A percentile compares a stretch with the other conserved stretches of the same genome.
phyloP scores from a whole-genome alignment of 2,113 vertebrate genomes.

The Hassar affinis region DNA sequence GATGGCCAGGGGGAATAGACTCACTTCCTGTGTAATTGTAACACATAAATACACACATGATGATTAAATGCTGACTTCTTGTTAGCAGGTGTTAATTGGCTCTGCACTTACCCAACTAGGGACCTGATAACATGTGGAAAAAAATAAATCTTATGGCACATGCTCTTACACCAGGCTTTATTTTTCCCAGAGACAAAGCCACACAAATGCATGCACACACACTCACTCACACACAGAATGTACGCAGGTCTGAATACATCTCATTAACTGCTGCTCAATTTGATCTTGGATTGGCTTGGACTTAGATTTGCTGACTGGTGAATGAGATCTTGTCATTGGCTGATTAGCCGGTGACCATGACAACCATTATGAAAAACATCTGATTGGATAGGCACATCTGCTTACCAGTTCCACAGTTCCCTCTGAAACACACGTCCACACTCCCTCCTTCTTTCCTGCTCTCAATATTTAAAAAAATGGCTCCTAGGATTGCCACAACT shows the following conservation, averaged over 20 bases:
- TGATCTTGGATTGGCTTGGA: constrained; percentile 29
- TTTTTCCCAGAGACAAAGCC: neutral
- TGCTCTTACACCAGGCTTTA: constrained; percentile 26
- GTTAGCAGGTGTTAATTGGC: constrained; percentile 64
- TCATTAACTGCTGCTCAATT: constrained; percentile 33
- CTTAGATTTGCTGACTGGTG: constrained; percentile 20
- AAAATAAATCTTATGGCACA: constrained; percentile 29
- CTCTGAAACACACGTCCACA: constrained; percentile 26
- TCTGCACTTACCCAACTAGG: constrained; percentile 50
- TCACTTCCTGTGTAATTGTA: constrained; percentile 52
- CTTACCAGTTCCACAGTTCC: constrained; percentile 47
- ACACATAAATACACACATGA: constrained; percentile 44
- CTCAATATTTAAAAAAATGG: constrained; percentile 11
- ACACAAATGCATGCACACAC: constrained; percentile 2
- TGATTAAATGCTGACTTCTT: constrained; percentile 50
- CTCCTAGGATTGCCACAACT: neutral
- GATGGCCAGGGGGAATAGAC: constrained; percentile 47
- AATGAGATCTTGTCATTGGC: constrained; percentile 37
- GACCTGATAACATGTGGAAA: constrained; percentile 52
- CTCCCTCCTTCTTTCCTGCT: neutral
- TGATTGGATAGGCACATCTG: constrained; percentile 54
- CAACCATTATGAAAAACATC: constrained; percentile 49
- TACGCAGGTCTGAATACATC: constrained; percentile 5
- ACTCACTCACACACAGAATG: constrained; percentile 17
- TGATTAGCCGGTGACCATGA: constrained; percentile 49